Base-by-base conservation (phyloP, 2,888 invertebrate genomes). In the Paralinhomoeus sp. region DNA sequence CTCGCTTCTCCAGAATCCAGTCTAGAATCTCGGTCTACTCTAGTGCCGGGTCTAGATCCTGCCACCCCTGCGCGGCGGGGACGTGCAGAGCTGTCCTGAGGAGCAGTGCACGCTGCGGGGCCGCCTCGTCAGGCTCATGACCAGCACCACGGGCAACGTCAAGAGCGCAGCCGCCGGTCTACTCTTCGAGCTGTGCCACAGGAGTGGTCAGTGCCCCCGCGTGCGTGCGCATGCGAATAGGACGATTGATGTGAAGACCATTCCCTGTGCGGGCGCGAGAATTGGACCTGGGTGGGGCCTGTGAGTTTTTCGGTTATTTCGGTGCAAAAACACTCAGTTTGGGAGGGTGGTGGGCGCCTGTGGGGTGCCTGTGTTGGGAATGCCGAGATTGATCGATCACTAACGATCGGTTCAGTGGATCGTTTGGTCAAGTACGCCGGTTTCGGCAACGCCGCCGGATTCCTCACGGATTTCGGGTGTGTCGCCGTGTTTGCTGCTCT, bases 401-500 rank as follows among this genome's bases (percentile, higher is more conserved):
- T n/a, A n/a, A n/a, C n/a, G n/a, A n/a, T n/a, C n/a, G n/a, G n/a
- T 64, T 35, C 58, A 80, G 84, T 82, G 48, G 73, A 72, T 17
- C 74, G 87, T 42, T 77, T 91, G 76, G 79, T 89, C 43, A 91
- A 91, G 63, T 87, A 97, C 65, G 89, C 89, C 0, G 97, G 97
- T 0, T 97, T 89, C 65, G 97, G 97, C 17, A 97, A 97, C 67
- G 85, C 91, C 34, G 93, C 97, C 2, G 97, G 93, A 0, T 73
- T 93, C 56, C 75, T 97, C 48, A 91, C 93, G 1, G 79, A 80
- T 56, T 74, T 80, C 51, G 97, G 97, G n/a, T n/a, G n/a, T n/a
- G n/a, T n/a, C n/a, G n/a, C n/a, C n/a, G n/a, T n/a, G n/a, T n/a
- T n/a, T n/a, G n/a, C n/a, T n/a, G n/a, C n/a, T n/a, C n/a, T n/a